phyloP scores from a whole-genome alignment of 23 tunicate species.

The Phallusia fumigata region DNA sequence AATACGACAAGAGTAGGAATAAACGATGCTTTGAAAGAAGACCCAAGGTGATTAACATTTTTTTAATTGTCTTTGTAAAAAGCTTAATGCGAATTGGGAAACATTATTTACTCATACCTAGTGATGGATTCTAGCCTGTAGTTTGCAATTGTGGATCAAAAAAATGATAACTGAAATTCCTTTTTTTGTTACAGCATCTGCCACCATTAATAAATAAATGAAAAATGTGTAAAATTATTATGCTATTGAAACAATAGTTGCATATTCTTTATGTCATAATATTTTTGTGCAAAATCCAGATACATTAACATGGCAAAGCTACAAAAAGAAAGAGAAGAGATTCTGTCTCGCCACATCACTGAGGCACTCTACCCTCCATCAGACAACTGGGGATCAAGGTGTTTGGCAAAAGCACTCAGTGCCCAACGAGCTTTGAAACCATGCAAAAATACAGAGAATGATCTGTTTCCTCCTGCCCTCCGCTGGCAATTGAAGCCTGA shows the following conservation, averaged over 20 bases:
- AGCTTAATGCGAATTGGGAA: no score
- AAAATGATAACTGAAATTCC: no score
- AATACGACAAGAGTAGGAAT: slow-evolving; percentile 58
- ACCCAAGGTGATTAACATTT: slow-evolving; percentile 44
- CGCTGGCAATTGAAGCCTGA: slow-evolving; percentile 77
- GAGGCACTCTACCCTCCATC: slow-evolving; percentile 56
- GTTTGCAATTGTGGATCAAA: no score
- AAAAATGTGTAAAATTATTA: no score
- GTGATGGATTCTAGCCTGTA: no score
- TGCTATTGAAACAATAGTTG: no score
- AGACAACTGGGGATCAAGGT: slow-evolving; percentile 78
- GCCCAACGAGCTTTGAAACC: slow-evolving; percentile 13
- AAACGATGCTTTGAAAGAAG: slow-evolving; percentile 66
- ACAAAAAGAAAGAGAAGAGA: slow-evolving; percentile 61
- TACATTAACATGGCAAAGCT: slow-evolving; percentile 68
- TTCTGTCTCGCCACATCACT: slow-evolving; percentile 62
- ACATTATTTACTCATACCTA: no score
- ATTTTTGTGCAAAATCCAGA: slow-evolving; percentile 28
- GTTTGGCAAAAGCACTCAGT: slow-evolving; percentile 35
- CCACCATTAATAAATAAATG: no score
- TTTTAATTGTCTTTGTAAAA: no score
- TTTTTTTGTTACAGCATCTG: no score
- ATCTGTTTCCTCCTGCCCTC: slow-evolving; percentile 20
- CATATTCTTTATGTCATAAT: no score
- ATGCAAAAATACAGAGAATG: slow-evolving; percentile 9